These are phyloP conservation scores for Pelobates cultripes DNA, from an alignment of 2,797 vertebrate species.

Conservation along the genomic window DNA sequence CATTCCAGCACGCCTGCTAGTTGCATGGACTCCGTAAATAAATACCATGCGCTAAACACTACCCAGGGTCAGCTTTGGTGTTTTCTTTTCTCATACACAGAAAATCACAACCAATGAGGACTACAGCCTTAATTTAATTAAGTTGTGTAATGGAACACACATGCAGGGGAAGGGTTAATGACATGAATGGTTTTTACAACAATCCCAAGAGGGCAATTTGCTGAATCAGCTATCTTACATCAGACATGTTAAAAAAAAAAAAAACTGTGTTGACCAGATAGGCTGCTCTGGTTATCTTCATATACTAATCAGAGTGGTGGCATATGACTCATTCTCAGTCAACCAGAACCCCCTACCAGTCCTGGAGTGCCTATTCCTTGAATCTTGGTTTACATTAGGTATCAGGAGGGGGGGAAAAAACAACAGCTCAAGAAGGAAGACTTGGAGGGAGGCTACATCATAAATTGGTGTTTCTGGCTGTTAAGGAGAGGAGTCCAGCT, in stretches of 20 bases:
- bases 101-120: constrained; percentile 34
- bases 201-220: constrained; percentile 84
- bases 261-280: constrained; percentile 80
- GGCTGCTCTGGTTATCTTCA: constrained; percentile 77
- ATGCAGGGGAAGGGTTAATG: constrained; percentile 80
- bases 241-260: constrained; percentile 83
- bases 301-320: constrained; percentile 75
- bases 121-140: constrained; percentile 57
- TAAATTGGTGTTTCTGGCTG: constrained; percentile 76
- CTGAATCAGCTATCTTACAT: constrained; percentile 88
- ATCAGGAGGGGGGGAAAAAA: constrained; percentile 59
- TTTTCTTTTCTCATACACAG: background rate
- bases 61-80: constrained; percentile 4
- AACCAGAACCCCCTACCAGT: constrained; percentile 50
- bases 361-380: constrained; percentile 54
- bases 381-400: constrained; percentile 65
- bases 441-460: constrained; percentile 56
- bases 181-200: constrained; percentile 80
- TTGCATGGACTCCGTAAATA: too few relatives aligned
- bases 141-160: constrained; percentile 60
- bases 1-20: too few relatives aligned
- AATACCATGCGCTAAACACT: background rate
- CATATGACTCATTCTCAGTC: constrained; percentile 65
- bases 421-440: constrained; percentile 56
- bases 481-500: constrained; percentile 70